Conservation (phyloP, 2,113 vertebrate genomes). For the Lepus europaeus region DNA sequence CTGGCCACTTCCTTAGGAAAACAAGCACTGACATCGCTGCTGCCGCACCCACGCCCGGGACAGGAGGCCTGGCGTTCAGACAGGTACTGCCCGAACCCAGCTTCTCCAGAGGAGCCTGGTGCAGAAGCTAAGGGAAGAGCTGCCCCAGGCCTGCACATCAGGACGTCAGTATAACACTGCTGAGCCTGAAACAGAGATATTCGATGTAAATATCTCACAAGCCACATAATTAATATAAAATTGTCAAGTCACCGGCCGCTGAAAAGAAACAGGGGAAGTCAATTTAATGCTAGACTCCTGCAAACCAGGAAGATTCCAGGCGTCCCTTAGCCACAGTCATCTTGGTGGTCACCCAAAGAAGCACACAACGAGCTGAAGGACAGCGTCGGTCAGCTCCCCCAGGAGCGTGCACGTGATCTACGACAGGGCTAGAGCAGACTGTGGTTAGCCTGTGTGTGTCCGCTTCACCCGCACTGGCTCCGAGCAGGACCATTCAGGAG, state of each 20-base stretch:
- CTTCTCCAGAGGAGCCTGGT: conserved; percentile 8
- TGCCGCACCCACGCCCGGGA: background rate
- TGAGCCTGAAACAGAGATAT: conserved; percentile 38
- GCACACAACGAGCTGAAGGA: background rate
- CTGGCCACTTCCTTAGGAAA: background rate
- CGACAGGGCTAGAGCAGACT: background rate
- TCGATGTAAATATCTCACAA: background rate
- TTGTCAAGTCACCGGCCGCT: background rate
- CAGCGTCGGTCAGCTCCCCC: background rate
- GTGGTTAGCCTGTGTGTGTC: background rate
- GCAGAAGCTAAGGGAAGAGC: background rate
- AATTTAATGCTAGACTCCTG: conserved; percentile 50
- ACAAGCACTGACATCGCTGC: background rate
- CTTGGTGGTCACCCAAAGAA: conserved; percentile 6
- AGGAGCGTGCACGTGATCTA: background rate
- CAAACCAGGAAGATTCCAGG: conserved; percentile 2
- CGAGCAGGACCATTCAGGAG: background rate
- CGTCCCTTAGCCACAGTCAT: background rate
- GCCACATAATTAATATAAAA: conserved; percentile 14
- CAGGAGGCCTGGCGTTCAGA: conserved; percentile 19
- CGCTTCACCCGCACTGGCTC: background rate
- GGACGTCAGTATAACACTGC: background rate
- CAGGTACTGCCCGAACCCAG: background rate
- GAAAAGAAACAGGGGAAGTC: conserved; percentile 51
- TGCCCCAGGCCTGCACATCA: background rate